These are phyloP conservation scores for Phortica okadai DNA, from an alignment of 2,888 invertebrate genomes.

Conservation along the genomic window DNA sequence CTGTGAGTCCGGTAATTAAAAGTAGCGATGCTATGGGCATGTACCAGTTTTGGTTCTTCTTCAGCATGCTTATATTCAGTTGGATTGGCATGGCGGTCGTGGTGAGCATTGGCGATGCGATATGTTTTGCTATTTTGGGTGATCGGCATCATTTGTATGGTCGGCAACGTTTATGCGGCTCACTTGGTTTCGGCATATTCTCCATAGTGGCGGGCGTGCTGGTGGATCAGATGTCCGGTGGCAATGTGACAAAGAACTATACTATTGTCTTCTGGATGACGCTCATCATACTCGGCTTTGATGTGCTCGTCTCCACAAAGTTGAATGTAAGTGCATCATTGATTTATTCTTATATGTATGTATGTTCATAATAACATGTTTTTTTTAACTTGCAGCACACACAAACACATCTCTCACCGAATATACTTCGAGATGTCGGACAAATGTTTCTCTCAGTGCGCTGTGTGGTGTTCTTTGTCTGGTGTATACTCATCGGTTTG, in stretches of 20 bases:
- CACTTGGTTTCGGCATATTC: slow-evolving; percentile 90
- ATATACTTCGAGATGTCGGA: slow-evolving; percentile 83
- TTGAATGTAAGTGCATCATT: slow-evolving; percentile 78
- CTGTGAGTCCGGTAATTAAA: slow-evolving; percentile 59
- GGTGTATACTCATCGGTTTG: slow-evolving; percentile 89
- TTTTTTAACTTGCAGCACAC: slow-evolving; percentile 78
- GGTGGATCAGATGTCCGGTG: slow-evolving; percentile 85
- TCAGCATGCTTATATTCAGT: slow-evolving; percentile 84
- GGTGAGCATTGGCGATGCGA: slow-evolving; percentile 91
- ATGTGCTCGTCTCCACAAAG: slow-evolving; percentile 82
- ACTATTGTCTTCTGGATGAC: slow-evolving; percentile 88
- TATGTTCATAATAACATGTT: not conserved
- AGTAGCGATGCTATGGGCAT: slow-evolving; percentile 72
- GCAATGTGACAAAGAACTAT: slow-evolving; percentile 83
- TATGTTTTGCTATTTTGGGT: slow-evolving; percentile 90
- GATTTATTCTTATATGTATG: not conserved
- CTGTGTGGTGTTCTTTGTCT: slow-evolving; percentile 85
- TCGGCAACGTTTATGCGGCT: slow-evolving; percentile 91
- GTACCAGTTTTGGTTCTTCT: slow-evolving; percentile 87
- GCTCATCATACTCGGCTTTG: slow-evolving; percentile 81
- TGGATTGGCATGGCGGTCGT: slow-evolving; percentile 92
- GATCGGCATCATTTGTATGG: slow-evolving; percentile 87
- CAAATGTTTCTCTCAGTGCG: slow-evolving; percentile 81
- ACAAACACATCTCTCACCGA: slow-evolving; percentile 81
- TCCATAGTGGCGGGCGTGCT: slow-evolving; percentile 86